Evolutionary conservation across 2,113 vertebrate genomes (phyloP), one percentile per base, ranked within the genome.

Genomic region (Perccottus glenii): DNA sequence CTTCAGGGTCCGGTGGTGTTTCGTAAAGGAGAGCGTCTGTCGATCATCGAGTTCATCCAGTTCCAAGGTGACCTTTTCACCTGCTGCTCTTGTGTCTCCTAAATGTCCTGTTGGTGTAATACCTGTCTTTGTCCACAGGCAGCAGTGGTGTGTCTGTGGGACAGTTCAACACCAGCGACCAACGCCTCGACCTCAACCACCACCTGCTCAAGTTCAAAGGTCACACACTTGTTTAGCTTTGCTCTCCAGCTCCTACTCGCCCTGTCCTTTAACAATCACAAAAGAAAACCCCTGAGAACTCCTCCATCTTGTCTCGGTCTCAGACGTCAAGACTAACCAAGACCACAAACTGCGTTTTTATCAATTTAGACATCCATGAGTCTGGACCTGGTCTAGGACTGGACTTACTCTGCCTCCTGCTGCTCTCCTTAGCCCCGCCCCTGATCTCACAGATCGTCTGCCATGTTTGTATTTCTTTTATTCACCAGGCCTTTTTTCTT

Each of bases 161-260:
- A 45, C 93, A 95, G 65, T 98, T 96, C 73, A 94, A 90, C 5
- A 92, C 92, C 2, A 87, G 92, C 71, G 91, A 89, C 5, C 93
- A 94, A 56, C 93, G 90, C 1, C 87, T 98, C 74, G 86, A 93
- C 68, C 92, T 98, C 59, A 87, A 91, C 74, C 92, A 92, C 5
- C 93, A 93, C 67, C 93, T 92, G 83, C 93, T 98, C 70, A 92
- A 85, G 76, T 97, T 98, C 75, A 93, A 94, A 93, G 96, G 96
- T 97, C 93, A 88, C 64, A 59, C 38, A 12, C 33, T 35, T 1
- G 53, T 11, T 11, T 11, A 11, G 6, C 5, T 52, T 11, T 32
- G 1, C 16, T 7, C 3, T 14, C 6, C 11, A 38, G 5, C 14
- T 9, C 11, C 33, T 36, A 27, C 19, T 27, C 19, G 19, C 19